These are phyloP conservation scores for Pavo muticus DNA, from an alignment of 2,113 vertebrate species.

Conservation along the genomic window DNA sequence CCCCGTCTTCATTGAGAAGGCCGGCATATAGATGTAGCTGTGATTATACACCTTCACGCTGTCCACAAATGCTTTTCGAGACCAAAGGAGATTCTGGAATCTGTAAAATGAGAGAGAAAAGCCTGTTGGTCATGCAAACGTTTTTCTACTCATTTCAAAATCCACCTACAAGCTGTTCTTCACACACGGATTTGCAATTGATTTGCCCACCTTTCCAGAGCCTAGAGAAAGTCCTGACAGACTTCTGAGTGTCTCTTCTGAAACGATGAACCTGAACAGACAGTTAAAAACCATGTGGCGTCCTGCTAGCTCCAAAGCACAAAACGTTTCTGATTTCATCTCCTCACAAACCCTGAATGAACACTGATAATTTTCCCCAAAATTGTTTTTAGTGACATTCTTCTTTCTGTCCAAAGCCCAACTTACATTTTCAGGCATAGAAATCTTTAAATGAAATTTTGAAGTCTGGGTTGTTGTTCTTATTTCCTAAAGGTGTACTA, in stretches of 20 bases:
- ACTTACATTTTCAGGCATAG: neutral
- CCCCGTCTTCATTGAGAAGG: conserved; percentile 93
- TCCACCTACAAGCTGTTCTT: neutral
- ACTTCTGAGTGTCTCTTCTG: neutral
- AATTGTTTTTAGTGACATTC: neutral
- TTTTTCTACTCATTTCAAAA: neutral
- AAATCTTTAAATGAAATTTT: neutral
- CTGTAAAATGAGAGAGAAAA: conserved; percentile 70
- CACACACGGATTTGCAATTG: neutral
- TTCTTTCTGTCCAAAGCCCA: neutral
- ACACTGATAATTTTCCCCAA: neutral
- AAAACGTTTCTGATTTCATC: neutral
- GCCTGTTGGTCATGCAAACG: accelerated
- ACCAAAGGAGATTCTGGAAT: conserved; percentile 96
- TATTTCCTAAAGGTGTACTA: neutral
- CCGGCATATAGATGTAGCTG: conserved; percentile 97
- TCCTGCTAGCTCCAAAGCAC: neutral
- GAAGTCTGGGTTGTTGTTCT: neutral
- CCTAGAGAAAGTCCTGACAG: neutral
- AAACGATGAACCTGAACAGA: neutral
- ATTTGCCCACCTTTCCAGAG: neutral
- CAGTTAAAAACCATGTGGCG: neutral
- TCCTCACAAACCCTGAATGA: neutral
- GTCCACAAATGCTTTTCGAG: conserved; percentile 92
- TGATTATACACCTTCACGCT: conserved; percentile 91